Evolutionary conservation across 2,113 vertebrate species (phyloP), one percentile per base, ranked within the genome.

Genomic region (Elgaria multicarinata): DNA sequence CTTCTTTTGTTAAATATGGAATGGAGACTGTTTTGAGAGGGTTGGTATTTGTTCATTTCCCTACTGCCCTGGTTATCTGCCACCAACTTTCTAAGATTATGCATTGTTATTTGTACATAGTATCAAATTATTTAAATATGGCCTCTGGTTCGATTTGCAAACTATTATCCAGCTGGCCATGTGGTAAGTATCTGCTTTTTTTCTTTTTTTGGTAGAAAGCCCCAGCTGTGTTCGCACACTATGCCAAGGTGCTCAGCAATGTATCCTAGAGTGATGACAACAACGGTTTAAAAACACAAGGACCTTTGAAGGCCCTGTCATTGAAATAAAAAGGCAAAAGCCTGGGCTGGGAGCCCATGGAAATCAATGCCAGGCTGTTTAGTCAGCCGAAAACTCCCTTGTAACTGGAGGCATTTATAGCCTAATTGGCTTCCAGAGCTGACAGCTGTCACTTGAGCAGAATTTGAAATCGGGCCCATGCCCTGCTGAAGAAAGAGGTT

Each of bases 261-360:
- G 93, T 89, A 86, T 0, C 77, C 92, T 89, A 94, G 92, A 91
- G 93, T 93, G 94, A 93, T 94, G 93, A 96, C 95, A 95, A 90
- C 92, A 1, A 0, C 94, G 92, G 91, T 93, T 87, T 89, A 90
- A 94, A 95, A 94, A 89, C 91, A 94, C 85, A 58, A 93, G 93
- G 87, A 0, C 1, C n/a, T 94, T 93, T 93, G 91, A 92, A 92
- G 94, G 75, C 50, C 83, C 66, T 85, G 80, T 90, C 92, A 93
- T 76, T 94, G 93, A 92, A 92, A 91, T 42, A 81, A 80, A 93
- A 94, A 87, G n/a, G 92, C 87, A 92, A 94, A 94, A 89, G 80
- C 62, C 90, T 95, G 91, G 90, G 92, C 92, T 93, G 69, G 50
- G 81, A 92, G 94, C 88, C 94, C 69, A 1, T 46, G 58, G 90